phyloP scores from a whole-genome alignment of 2,113 vertebrate species.

The Sorex fumeus region DNA sequence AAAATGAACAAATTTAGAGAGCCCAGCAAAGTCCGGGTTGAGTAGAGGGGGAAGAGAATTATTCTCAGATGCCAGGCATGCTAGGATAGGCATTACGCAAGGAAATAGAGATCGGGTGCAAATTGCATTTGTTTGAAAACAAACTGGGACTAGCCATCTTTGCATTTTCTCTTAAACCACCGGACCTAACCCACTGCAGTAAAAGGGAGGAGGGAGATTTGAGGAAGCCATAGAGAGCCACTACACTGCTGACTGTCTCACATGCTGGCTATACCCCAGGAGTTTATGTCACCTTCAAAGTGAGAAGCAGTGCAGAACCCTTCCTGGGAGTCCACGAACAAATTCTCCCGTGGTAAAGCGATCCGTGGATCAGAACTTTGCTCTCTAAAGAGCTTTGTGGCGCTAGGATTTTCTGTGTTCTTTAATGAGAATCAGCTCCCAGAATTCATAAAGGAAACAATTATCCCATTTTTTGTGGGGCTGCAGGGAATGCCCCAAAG shows the following conservation, averaged over 20 bases:
- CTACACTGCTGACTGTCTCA: background rate
- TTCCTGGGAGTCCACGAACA: background rate
- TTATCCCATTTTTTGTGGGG: background rate
- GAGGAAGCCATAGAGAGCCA: background rate
- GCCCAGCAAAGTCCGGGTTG: background rate
- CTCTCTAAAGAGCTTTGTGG: background rate
- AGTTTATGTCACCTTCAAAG: conserved; percentile 2
- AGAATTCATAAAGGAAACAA: background rate
- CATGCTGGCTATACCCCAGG: background rate
- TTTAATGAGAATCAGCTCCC: background rate
- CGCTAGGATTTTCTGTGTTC: background rate
- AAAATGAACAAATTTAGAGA: conserved; percentile 61
- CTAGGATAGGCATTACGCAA: background rate
- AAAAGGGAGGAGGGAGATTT: background rate
- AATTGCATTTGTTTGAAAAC: conserved; percentile 35
- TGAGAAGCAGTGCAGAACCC: background rate
- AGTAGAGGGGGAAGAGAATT: background rate
- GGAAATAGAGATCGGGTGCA: background rate
- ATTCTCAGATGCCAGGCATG: background rate
- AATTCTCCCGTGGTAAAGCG: background rate
- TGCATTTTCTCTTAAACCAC: conserved; percentile 22
- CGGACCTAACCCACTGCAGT: background rate
- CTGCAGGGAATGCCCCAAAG: background rate
- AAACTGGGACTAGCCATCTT: background rate
- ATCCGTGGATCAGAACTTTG: background rate